Percentiles rank a stretch among this genome's conserved stretches.
Conservation (phyloP, 2,113 vertebrate genomes). For the Tauraco erythrolophus region DNA sequence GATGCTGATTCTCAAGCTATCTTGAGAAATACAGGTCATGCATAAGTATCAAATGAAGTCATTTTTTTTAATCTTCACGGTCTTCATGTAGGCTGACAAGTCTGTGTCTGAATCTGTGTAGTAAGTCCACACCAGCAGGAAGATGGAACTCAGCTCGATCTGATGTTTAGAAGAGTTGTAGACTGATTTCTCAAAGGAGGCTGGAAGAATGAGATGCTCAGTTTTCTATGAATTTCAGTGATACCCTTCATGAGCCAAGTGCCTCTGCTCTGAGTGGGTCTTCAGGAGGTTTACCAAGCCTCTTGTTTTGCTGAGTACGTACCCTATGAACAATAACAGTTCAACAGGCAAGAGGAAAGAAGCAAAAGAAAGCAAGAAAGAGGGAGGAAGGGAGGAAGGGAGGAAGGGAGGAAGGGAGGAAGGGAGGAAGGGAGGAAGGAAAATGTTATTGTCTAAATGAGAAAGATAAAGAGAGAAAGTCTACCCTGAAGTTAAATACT, state of each 20-base stretch:
- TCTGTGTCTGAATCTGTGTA: background rate
- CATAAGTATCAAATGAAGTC: background rate
- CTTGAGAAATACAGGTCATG: background rate
- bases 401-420: too few relatives aligned
- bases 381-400: too few relatives aligned
- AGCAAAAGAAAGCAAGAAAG: background rate
- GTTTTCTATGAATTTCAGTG: background rate
- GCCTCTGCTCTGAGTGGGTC: background rate
- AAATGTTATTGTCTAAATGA: background rate
- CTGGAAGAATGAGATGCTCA: background rate
- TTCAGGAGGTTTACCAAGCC: background rate
- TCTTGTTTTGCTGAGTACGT: background rate
- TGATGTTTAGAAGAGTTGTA: background rate
- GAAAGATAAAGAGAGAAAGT: background rate
- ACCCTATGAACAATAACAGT: background rate
- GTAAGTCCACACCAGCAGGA: background rate
- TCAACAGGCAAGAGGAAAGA: background rate
- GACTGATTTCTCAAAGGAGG: background rate
- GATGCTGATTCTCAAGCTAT: background rate
- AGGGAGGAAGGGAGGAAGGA: background rate
- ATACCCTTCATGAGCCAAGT: background rate
- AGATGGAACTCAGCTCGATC: background rate
- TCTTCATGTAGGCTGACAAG: background rate
- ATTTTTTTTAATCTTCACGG: background rate
- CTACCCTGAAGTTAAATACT: background rate